These are phyloP conservation scores for Scomberomorus guttatus DNA, from an alignment of 2,797 vertebrate genomes.

Conservation along the genomic window DNA sequence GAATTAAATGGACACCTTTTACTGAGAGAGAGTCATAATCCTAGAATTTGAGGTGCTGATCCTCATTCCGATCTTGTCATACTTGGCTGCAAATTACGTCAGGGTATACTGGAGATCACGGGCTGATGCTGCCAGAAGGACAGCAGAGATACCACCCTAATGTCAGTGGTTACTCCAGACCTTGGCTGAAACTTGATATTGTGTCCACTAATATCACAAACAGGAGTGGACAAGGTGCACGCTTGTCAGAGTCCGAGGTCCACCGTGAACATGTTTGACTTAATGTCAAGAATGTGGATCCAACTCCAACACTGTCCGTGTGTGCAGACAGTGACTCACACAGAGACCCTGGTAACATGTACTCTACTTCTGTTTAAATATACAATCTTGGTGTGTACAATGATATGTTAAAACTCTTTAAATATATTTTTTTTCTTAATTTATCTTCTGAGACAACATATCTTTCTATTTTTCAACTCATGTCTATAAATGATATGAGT, in stretches of 20 bases:
- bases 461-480: neutral
- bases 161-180: slow-evolving; percentile 45
- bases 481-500: neutral
- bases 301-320: slow-evolving; percentile 21
- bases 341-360: slow-evolving; percentile 6
- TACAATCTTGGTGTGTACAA: neutral
- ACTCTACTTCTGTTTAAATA: neutral
- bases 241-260: slow-evolving; percentile 17
- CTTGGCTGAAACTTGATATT: slow-evolving; percentile 50
- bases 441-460: too few relatives aligned
- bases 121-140: slow-evolving; percentile 3
- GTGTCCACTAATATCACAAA: slow-evolving; percentile 49
- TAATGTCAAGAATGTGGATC: slow-evolving; percentile 61
- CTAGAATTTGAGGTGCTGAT: slow-evolving; percentile 19
- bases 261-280: slow-evolving; percentile 37
- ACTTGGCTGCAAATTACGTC: neutral
- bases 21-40: neutral
- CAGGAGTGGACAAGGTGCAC: slow-evolving; percentile 34
- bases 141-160: slow-evolving; percentile 37
- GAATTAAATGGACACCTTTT: slow-evolving; percentile 18
- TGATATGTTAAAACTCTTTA: neutral
- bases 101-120: neutral
- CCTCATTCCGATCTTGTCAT: neutral
- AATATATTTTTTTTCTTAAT: neutral
- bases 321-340: slow-evolving; percentile 45